Base-by-base conservation (phyloP, 1,140 invertebrate species). In the Hesperophylax magnus region DNA sequence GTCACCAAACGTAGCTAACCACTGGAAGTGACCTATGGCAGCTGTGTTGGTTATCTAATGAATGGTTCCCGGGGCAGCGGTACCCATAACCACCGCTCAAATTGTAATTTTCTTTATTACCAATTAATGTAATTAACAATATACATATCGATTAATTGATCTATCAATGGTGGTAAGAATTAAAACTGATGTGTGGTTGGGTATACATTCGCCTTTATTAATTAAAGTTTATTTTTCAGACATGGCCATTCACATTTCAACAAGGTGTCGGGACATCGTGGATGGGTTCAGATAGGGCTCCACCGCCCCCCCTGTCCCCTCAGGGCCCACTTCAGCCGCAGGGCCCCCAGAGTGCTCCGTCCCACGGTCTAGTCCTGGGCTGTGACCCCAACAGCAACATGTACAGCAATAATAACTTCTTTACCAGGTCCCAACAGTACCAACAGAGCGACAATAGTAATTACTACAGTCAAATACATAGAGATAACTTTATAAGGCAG, bases 241-340 rank as follows among this genome's bases (percentile, higher is more conserved):
- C 80, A 0, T 84, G 82, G 82, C 82, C 82, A 18, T 84, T 84
- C 69, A 84, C 82, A 9, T 84, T 84, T 74, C 82, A 84, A 54
- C 82, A 84, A 54, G 82, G 82, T 0, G 63, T 63, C 27, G 72
- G n/a, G 9, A 65, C 20, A 54, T 52, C 63, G 11, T 77, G 79
- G 63, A 5, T 15, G 67, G 80, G 72, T 63, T 34, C 17, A 52
- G 27, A 52, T 56, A 77, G 53, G 67, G 69, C 31, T 7, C 67
- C 67, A 22, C 77, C 18, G 2, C 24, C 20, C 8, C 22, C 22
- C 20, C 63, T 71, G 3, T 60, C 18, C 56, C 75, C 52, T 17
- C 61, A 71, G 60, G 74, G 18, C 52, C 27, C 20, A 53, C 53
- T 65, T 1, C 20, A 56, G 24, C 67, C 15, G 7, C 71, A 22